Evolutionary conservation across 2,797 vertebrate genomes (phyloP).

Genomic region (Danio kyathit): DNA sequence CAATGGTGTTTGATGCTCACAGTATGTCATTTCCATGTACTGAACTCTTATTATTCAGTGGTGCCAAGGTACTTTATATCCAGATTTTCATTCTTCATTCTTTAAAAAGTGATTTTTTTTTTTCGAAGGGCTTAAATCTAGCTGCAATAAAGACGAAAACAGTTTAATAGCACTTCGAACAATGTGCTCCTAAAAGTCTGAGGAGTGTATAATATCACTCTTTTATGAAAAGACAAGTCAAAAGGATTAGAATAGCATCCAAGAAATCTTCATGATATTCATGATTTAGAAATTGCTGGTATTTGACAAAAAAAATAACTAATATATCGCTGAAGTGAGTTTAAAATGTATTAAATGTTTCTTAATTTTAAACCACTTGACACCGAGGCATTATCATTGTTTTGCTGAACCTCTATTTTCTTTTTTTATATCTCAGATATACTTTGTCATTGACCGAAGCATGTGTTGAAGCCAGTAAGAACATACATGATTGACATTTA

Average conservation of each 20-base stretch:
- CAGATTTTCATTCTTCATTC: no score
- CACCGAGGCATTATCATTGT: not conserved
- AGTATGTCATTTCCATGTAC: no score
- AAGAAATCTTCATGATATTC: not conserved
- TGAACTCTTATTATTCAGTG: no score
- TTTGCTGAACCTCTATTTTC: not conserved
- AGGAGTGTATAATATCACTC: not conserved
- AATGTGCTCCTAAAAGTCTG: no score
- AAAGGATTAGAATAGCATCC: not conserved
- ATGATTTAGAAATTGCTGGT: not conserved
- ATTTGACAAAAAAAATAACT: not conserved
- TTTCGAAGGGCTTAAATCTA: no score
- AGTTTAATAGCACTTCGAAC: no score
- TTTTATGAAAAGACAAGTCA: not conserved
- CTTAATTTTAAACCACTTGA: not conserved
- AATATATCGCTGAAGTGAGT: not conserved
- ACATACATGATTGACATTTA: constrained; percentile 31
- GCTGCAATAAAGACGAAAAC: no score
- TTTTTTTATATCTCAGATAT: constrained; percentile 7
- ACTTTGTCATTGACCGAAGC: not conserved
- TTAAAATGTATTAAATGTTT: not conserved
- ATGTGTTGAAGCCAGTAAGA: constrained; percentile 9
- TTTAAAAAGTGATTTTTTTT: no score
- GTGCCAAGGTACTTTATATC: no score
- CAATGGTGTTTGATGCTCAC: no score